Evolutionary conservation across 2,888 invertebrate genomes (phyloP).

Genomic region (Tachina fera): DNA sequence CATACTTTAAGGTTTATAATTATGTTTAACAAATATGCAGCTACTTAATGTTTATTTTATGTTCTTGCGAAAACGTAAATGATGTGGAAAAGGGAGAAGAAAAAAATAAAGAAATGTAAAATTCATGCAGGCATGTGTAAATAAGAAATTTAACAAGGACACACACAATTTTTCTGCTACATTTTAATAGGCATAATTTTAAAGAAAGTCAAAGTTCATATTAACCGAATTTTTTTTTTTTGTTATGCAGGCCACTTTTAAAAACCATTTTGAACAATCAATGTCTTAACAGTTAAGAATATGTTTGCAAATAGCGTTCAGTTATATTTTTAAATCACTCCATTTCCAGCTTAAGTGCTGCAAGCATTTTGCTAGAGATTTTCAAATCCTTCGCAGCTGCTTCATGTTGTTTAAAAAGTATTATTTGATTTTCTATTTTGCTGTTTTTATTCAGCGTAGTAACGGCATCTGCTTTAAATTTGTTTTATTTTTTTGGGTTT

Average conservation of each 20-base stretch:
- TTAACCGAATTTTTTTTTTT: too few relatives aligned
- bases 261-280: too few relatives aligned
- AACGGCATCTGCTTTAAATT: constrained; percentile 21
- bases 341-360: too few relatives aligned
- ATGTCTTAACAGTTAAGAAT: too few relatives aligned
- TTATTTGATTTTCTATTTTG: neutral
- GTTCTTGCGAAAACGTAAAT: constrained; percentile 53
- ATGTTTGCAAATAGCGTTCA: too few relatives aligned
- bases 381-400: too few relatives aligned
- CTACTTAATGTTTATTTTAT: constrained; percentile 49
- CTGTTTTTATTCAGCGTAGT: constrained; percentile 25
- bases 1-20: constrained; percentile 44
- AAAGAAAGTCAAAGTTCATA: too few relatives aligned
- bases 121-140: neutral
- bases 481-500: neutral
- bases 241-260: too few relatives aligned
- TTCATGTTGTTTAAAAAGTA: neutral
- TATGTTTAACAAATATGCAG: constrained; percentile 19
- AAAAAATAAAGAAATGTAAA: neutral
- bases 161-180: too few relatives aligned
- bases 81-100: constrained; percentile 21
- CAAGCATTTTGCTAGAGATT: too few relatives aligned
- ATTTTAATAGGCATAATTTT: too few relatives aligned
- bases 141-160: neutral
- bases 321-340: too few relatives aligned